These are phyloP conservation scores for Oncopodura yosiiana DNA, from an alignment of 1,140 invertebrate species.

Conservation along the genomic window DNA sequence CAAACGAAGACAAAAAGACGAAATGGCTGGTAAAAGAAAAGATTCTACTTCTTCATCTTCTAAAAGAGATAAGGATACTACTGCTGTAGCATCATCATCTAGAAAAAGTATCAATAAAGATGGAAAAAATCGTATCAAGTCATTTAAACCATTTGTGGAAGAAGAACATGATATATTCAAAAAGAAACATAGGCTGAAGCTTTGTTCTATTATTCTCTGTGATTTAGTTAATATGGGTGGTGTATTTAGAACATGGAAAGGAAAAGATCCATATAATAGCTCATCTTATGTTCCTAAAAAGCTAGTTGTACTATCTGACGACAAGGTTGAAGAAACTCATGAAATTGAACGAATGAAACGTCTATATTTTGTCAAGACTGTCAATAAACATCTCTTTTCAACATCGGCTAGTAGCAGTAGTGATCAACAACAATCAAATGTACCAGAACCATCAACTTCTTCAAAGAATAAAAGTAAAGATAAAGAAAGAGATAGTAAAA, in stretches of 20 bases:
- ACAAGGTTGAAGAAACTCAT: neutral
- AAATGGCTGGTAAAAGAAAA: neutral
- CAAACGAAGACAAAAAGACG: neutral
- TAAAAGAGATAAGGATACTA: no score
- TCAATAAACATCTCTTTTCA: no score
- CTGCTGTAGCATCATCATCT: no score
- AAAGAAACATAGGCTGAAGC: neutral
- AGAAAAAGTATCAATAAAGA: no score
- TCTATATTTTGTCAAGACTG: no score
- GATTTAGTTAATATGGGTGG: neutral
- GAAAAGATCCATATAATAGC: neutral
- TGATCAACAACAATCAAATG: no score
- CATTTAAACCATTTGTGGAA: neutral
- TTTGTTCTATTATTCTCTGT: slow-evolving; percentile 5
- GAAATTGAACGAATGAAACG: no score
- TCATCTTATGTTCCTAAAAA: no score
- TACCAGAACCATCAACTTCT: neutral
- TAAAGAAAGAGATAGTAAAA: neutral
- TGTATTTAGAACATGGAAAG: neutral
- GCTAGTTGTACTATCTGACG: no score
- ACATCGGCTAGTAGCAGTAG: no score
- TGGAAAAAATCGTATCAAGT: no score
- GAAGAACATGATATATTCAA: neutral
- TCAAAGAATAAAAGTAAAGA: slow-evolving; percentile 2
- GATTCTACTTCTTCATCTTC: neutral